Conservation (phyloP, 2,113 vertebrate species). For the Sinocyclocheilus maitianheensis region DNA sequence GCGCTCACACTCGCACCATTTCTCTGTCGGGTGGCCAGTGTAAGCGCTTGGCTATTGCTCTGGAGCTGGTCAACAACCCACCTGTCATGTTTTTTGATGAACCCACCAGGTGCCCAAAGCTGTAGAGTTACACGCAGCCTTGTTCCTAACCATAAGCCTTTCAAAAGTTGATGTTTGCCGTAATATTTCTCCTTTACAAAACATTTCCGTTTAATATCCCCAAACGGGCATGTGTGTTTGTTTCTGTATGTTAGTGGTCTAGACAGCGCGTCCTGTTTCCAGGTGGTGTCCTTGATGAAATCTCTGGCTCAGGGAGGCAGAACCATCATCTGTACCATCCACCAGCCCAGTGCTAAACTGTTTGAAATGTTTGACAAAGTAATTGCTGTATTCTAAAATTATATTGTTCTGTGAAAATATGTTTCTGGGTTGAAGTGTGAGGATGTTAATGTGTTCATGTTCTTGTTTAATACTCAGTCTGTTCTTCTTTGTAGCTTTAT, state of each 20-base stretch:
- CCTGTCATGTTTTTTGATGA: no score
- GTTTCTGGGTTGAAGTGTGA: conserved; percentile 1
- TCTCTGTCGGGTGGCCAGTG: conserved; percentile 40
- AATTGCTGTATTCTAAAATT: conserved; percentile 15
- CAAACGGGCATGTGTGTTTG: conserved; percentile 3
- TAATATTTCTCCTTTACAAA: neutral
- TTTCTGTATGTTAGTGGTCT: conserved; percentile 80
- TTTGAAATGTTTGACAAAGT: conserved; percentile 99
- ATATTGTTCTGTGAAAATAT: neutral
- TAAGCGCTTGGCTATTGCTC: no score
- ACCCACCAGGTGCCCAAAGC: no score
- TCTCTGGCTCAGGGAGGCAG: conserved; percentile 94
- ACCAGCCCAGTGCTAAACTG: conserved; percentile 98
- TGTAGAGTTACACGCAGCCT: no score
- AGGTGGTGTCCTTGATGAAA: conserved; percentile 95
- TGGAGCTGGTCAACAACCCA: no score
- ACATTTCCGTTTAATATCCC: neutral
- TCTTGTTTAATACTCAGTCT: conserved; percentile 1
- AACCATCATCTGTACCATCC: conserved; percentile 98
- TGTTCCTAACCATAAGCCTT: no score
- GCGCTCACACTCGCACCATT: conserved; percentile 89
- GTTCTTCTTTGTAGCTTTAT: conserved; percentile 83
- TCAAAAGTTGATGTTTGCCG: neutral
- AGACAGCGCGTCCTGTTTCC: conserved; percentile 95
- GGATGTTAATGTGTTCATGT: conserved; percentile 14